phyloP scores from a whole-genome alignment of 2,888 invertebrate genomes.

The Catocala fraxini region DNA sequence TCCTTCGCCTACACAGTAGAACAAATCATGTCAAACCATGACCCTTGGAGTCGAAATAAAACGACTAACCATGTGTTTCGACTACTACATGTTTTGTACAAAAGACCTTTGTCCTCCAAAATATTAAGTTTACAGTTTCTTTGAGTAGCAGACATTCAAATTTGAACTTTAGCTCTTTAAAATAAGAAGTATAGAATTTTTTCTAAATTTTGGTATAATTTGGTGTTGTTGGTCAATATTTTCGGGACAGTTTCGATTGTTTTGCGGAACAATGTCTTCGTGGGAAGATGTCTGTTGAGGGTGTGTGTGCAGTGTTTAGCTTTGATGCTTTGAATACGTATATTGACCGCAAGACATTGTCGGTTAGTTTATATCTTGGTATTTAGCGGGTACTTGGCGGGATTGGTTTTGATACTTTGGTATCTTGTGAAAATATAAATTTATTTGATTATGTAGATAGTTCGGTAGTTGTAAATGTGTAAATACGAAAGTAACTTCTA shows the following conservation, averaged over 20 bases:
- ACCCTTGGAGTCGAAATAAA: conserved; percentile 70
- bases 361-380: conserved; percentile 77
- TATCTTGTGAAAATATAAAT: background rate
- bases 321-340: conserved; percentile 59
- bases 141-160: conserved; percentile 13
- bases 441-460: no score
- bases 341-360: conserved; percentile 77
- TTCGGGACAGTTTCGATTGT: conserved; percentile 75
- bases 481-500: no score
- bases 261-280: conserved; percentile 64
- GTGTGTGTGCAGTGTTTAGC: conserved; percentile 59
- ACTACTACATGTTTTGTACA: conserved; percentile 60
- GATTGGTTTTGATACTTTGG: conserved; percentile 63
- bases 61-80: conserved; percentile 69
- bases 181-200: conserved; percentile 29
- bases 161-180: conserved; percentile 34
- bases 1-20: conserved; percentile 67
- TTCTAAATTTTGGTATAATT: conserved; percentile 11
- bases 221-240: conserved; percentile 62
- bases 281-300: conserved; percentile 69
- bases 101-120: conserved; percentile 53
- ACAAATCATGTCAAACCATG: conserved; percentile 66
- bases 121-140: conserved; percentile 23
- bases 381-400: conserved; percentile 67
- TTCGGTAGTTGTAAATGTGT: no score